A percentile compares a stretch with the other conserved stretches of the same genome.
Conservation (phyloP, 2,797 vertebrate species). For the Adrianichthys oophorus region DNA sequence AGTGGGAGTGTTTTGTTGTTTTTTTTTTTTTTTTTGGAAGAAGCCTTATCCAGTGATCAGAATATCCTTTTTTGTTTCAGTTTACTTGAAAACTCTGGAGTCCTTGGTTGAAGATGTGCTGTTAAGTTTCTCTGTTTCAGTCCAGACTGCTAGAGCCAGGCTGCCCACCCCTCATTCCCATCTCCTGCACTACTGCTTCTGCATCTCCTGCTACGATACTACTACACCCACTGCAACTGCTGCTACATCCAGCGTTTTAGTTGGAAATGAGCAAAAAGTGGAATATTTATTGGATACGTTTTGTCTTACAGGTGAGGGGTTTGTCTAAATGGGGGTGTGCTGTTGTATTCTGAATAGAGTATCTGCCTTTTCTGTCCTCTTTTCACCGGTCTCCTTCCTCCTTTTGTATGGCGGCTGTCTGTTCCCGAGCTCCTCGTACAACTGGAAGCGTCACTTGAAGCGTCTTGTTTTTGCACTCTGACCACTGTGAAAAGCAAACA, state of each 20-base stretch:
- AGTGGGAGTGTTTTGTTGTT: constrained; percentile 18
- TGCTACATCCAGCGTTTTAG: constrained; percentile 84
- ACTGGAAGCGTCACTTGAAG: constrained; percentile 67
- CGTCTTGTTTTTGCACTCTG: constrained; percentile 48
- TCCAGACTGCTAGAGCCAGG: constrained; percentile 42
- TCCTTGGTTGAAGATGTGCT: constrained; percentile 37
- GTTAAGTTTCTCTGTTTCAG: constrained; percentile 33
- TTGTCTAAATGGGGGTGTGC: constrained; percentile 54
- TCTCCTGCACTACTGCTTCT: constrained; percentile 80
- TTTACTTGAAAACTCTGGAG: constrained; percentile 64
- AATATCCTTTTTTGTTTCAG: constrained; percentile 40
- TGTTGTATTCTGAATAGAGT: constrained; percentile 48
- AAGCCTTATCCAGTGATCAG: constrained; percentile 39
- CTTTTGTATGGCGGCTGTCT: not conserved
- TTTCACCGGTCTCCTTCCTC: constrained; percentile 13
- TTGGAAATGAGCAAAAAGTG: constrained; percentile 74
- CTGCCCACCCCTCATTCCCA: constrained; percentile 46
- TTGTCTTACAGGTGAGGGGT: constrained; percentile 65
- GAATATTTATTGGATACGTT: constrained; percentile 80
- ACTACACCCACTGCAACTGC: constrained; percentile 77
- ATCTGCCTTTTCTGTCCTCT: constrained; percentile 49
- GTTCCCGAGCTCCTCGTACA: constrained; percentile 30
- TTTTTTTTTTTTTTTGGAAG: not conserved
- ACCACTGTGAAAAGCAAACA: constrained; percentile 40
- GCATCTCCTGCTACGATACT: constrained; percentile 75